Evolutionary conservation across 2,113 vertebrate species (phyloP), one percentile per base, ranked within the genome.

Genomic region (Apus apus): DNA sequence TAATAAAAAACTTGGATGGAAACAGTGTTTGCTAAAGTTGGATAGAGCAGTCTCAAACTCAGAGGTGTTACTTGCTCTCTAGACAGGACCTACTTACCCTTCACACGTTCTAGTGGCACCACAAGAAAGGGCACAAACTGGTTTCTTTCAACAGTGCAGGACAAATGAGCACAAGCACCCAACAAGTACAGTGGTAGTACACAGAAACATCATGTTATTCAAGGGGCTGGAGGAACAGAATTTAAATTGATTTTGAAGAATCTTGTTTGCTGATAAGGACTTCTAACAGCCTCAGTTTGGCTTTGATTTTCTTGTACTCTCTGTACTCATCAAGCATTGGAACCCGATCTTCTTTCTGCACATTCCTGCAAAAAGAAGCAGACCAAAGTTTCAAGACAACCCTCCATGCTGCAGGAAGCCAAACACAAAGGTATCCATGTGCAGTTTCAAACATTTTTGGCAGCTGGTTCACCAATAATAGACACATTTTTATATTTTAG

Each of bases 241-340:
- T 95, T 97, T 98, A 99, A 97, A 99, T 99, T 73, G 99, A 99
- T 97, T 99, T 99, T 98, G 99, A 99, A 97, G 99, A 99, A 97
- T 99, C 99, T 95, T 99, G 99, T 97, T 99, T 99, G 98, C 99
- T 99, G 98, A 99, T 99, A 91, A 99, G 99, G 94, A 99, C 99
- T 97, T 99, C 99, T 94, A 99, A 97, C 92, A 99, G 99, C 92
- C 99, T 98, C 46, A 99, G 99, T 73, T 99, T 99, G 97, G 99
- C 99, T 98, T 99, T 99, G 94, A 99, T 98, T 97, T 98, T 98
- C 98, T 99, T 99, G 98, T 99, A 99, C 88, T 99, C 99, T 82
- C 98, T 98, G 98, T 99, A 99, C 93, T 99, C 99, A 65, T 99
- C 99, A 92, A 99, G 97, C 98, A 99, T 99, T n/a, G 98, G 99